Conservation (phyloP, 2,113 vertebrate genomes). For the Chelonoidis abingdonii region DNA sequence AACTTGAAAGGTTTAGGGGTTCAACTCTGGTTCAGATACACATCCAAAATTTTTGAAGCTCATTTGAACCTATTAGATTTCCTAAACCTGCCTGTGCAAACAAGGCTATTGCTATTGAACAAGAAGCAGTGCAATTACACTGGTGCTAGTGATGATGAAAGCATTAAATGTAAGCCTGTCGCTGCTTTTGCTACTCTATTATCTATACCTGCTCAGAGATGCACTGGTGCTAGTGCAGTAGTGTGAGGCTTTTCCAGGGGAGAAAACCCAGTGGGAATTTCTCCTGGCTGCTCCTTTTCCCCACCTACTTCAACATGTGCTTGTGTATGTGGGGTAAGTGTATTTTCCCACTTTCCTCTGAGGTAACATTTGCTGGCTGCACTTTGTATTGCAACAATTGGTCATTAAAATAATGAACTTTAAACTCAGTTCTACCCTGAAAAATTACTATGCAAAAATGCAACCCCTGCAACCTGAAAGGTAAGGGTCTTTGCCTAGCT, state of each 20-base stretch:
- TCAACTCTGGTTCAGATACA: not conserved
- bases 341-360: not conserved
- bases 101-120: not conserved
- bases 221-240: not conserved
- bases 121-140: not conserved
- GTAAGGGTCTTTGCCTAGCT: not conserved
- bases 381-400: not conserved
- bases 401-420: not conserved
- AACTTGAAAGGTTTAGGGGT: not conserved
- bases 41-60: not conserved
- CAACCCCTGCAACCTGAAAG: not conserved
- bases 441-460: not conserved
- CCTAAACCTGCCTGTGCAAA: not conserved
- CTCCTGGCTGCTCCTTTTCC: not conserved
- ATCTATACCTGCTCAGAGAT: not conserved
- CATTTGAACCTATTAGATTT: not conserved
- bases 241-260: not conserved
- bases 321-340: not conserved
- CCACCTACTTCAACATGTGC: not conserved
- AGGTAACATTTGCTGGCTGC: not conserved
- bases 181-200: not conserved
- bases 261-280: not conserved
- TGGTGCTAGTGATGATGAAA: fast-evolving
- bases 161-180: constrained; percentile 36
- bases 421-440: not conserved